phyloP scores from a whole-genome alignment of 1,140 invertebrate species.

The Dreissena rostriformis region DNA sequence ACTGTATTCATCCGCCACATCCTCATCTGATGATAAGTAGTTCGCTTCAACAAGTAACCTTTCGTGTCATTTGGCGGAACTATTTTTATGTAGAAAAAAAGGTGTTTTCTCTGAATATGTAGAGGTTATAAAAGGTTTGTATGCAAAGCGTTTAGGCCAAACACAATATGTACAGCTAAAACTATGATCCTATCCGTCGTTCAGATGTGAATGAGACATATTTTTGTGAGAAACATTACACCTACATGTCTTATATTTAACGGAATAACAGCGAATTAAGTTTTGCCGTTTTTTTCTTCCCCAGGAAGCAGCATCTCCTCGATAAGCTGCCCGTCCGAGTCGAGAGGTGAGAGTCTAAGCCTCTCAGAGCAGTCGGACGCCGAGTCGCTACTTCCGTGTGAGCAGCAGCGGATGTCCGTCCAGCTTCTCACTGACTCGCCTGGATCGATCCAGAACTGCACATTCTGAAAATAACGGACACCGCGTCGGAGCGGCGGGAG shows the following conservation, averaged over 20 bases:
- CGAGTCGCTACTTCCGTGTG: constrained; percentile 62
- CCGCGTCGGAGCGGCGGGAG: not conserved
- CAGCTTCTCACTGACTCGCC: constrained; percentile 64
- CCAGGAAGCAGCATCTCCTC: constrained; percentile 64
- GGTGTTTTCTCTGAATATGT: not conserved
- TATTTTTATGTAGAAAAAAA: too few relatives aligned
- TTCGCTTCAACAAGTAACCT: not conserved
- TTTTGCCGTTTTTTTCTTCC: constrained; percentile 6
- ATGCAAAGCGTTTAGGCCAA: not conserved
- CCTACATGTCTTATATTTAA: too few relatives aligned
- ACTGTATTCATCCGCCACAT: constrained; percentile 33
- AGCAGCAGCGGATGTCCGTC: constrained; percentile 61
- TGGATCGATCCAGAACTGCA: constrained; percentile 72
- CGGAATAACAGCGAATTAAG: too few relatives aligned
- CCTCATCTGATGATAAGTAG: constrained; percentile 65
- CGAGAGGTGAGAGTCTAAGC: constrained; percentile 62
- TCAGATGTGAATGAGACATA: too few relatives aligned
- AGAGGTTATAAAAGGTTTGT: not conserved
- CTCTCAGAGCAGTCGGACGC: constrained; percentile 65
- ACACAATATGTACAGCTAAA: not conserved
- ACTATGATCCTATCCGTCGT: not conserved
- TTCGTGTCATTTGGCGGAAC: too few relatives aligned
- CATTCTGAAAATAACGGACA: constrained; percentile 70
- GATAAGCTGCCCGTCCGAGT: constrained; percentile 57
- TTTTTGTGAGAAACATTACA: too few relatives aligned